Evolutionary conservation across 1,140 invertebrate species (phyloP), one percentile per base, ranked within the genome.

Genomic region (Chymomyza costata): DNA sequence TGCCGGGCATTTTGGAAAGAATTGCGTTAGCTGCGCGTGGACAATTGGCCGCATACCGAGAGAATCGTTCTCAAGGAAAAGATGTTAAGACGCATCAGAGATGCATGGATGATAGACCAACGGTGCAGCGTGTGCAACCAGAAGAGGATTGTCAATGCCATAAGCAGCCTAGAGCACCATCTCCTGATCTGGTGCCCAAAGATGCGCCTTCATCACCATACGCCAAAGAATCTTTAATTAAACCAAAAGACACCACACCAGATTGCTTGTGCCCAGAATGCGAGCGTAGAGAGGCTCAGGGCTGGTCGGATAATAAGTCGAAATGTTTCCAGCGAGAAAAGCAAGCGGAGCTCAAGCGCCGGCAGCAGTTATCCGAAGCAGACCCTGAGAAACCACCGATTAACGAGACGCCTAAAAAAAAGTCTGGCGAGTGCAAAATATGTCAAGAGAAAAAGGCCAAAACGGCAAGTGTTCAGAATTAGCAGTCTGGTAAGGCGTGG

Each of bases 71-170:
- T n/a, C n/a, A n/a, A n/a, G 11, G 2, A 3, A 11, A 39, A 8
- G 25, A 48, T n/a, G 32, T 28, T 6, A 30, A 49, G 14, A 40
- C 21, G 21, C 46, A 52, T 19, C 8, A 53, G 41, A 6, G 35
- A 14, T 32, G 38, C n/a, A 58, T 78, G 30, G 71, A 80, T 13
- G 57, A 78, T 1, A 50, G 43, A 16, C 46, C 56, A 6, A 32
- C 71, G 3, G 57, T 71, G 1, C n/a, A 15, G 8, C 34, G 21
- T 8, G 21, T 10, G 13, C 10, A 52, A 16, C 19, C 31, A n/a
- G 48, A 46, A n/a, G 0, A n/a, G 1, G 19, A 30, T n/a, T 21
- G 28, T 11, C 5, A 40, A 31, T 32, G 28, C 8, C 7, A 10
- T 34, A 11, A 39, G 31, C 15, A 18, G 10, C 6, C 17, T 15